Percentiles rank a stretch among this genome's conserved stretches.
phyloP scores from a whole-genome alignment of 2,113 vertebrate genomes.

The Cryptotis parvus region DNA sequence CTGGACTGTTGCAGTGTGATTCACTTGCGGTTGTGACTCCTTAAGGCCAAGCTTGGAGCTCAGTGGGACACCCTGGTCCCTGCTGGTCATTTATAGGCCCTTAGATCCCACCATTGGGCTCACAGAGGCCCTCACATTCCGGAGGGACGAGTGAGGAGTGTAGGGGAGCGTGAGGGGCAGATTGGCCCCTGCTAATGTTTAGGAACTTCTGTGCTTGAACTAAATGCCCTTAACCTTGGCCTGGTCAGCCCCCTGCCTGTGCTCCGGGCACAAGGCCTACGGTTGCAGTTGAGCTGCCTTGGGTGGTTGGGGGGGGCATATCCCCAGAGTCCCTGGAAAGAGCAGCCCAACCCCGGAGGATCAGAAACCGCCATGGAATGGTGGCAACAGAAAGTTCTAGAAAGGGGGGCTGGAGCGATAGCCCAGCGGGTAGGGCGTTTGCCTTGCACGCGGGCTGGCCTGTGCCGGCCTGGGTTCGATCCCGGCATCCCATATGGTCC shows the following conservation, averaged over 20 bases:
- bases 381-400: background rate
- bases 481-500: too few species aligned
- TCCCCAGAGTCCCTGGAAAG: background rate
- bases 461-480: too few species aligned
- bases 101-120: background rate
- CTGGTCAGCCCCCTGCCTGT: background rate
- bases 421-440: too few species aligned
- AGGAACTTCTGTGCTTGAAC: background rate
- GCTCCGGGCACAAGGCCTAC: background rate
- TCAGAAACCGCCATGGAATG: background rate
- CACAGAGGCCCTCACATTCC: background rate
- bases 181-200: background rate
- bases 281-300: background rate
- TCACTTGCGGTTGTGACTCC: background rate
- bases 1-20: background rate
- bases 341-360: background rate
- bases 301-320: background rate
- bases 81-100: too few species aligned
- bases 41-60: too few species aligned
- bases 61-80: background rate
- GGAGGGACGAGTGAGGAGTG: background rate
- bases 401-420: too few species aligned
- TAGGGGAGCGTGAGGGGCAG: too few species aligned
- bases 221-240: background rate
- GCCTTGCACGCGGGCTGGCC: too few species aligned